These are phyloP conservation scores for Naja naja DNA, from an alignment of 2,113 vertebrate genomes.

Conservation along the genomic window DNA sequence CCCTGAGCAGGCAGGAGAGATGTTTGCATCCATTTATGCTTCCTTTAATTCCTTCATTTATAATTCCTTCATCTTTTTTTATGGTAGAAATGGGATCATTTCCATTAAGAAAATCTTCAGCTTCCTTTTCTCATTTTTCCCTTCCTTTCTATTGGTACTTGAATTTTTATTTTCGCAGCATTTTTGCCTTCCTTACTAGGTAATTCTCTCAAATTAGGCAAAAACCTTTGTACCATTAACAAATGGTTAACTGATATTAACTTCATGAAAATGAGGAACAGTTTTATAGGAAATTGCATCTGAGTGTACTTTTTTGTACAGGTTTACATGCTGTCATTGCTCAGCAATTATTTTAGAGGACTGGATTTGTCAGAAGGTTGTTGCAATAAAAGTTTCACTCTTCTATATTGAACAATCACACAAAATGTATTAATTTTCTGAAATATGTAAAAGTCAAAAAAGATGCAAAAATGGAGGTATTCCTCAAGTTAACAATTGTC, in stretches of 20 bases:
- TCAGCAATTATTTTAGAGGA: neutral
- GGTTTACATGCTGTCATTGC: neutral
- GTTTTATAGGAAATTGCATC: neutral
- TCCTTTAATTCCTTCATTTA: neutral
- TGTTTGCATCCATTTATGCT: neutral
- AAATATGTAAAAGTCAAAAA: neutral
- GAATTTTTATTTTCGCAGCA: neutral
- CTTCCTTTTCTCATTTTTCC: neutral
- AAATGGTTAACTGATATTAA: neutral
- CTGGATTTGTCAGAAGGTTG: neutral
- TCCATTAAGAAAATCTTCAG: neutral
- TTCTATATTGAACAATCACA: neutral
- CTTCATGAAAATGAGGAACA: neutral
- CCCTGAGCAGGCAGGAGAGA: neutral
- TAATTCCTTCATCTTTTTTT: neutral
- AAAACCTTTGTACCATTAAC: neutral
- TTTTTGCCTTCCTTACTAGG: neutral
- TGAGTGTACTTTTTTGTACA: neutral
- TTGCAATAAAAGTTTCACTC: neutral
- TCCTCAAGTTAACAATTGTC: neutral
- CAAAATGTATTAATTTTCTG: neutral
- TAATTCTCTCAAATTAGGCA: neutral
- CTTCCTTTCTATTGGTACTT: neutral
- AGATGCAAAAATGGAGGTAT: neutral
- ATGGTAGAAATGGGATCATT: neutral